These are phyloP conservation scores for Scaptomyza graminum DNA, from an alignment of 1,140 invertebrate genomes.

Conservation along the genomic window DNA sequence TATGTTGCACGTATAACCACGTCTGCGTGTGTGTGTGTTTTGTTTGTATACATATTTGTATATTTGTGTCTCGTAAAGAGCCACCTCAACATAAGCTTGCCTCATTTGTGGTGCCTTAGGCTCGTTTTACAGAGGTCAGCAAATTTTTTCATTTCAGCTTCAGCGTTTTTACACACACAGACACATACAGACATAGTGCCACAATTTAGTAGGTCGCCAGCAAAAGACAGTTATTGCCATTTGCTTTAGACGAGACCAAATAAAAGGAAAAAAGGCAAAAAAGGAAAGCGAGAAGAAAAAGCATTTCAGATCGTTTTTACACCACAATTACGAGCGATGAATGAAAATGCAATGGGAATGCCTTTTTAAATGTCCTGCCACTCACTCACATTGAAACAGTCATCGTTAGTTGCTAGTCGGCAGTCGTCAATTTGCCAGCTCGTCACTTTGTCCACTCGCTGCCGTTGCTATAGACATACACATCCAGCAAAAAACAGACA, in stretches of 20 bases:
- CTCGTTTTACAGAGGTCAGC: conserved; percentile 68
- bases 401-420: background rate
- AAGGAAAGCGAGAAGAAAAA: conserved; percentile 1
- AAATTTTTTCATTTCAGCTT: conserved; percentile 67
- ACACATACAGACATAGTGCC: conserved; percentile 31
- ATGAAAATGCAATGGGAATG: conserved; percentile 77
- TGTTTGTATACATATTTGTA: background rate
- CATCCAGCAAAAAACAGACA: conserved; percentile 32
- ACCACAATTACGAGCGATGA: conserved; percentile 78
- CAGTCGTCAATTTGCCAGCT: conserved; percentile 42
- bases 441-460: conserved; percentile 21
- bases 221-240: conserved; percentile 79
- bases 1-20: conserved; percentile 64
- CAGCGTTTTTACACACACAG: conserved; percentile 38
- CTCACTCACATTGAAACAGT: conserved; percentile 1
- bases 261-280: background rate
- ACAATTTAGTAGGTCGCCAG: conserved; percentile 74
- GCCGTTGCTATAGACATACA: background rate
- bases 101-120: conserved; percentile 58
- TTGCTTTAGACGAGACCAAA: conserved; percentile 44
- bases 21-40: background rate
- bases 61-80: conserved; percentile 2
- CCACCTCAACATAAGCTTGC: conserved; percentile 25
- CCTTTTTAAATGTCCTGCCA: conserved; percentile 64
- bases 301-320: conserved; percentile 59